A percentile compares a stretch with the other conserved stretches of the same genome.
Conservation (phyloP, 1,140 invertebrate species). For the Drosophila watanabei region DNA sequence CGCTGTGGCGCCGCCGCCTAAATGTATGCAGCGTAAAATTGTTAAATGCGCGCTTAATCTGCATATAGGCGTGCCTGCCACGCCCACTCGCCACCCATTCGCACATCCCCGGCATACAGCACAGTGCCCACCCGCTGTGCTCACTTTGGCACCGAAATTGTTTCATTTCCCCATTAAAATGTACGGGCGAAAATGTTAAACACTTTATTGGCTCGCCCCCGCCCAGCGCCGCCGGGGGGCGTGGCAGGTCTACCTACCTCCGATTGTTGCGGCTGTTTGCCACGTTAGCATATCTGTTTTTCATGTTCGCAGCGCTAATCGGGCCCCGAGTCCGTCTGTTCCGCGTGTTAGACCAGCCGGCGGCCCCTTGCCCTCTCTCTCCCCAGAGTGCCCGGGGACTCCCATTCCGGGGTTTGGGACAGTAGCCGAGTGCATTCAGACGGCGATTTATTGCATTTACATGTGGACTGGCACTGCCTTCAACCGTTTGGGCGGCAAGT, state of each 20-base stretch:
- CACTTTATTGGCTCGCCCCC: slow-evolving; percentile 75
- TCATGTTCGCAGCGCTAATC: slow-evolving; percentile 78
- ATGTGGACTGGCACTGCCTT: not conserved
- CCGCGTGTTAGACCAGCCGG: slow-evolving; percentile 11
- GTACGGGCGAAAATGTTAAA: slow-evolving; percentile 73
- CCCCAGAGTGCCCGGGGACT: not conserved
- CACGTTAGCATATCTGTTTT: slow-evolving; percentile 81
- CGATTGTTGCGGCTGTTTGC: slow-evolving; percentile 71
- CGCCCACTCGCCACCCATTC: slow-evolving; percentile 17
- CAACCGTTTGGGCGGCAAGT: not conserved
- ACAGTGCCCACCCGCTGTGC: slow-evolving; percentile 6
- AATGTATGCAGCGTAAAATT: slow-evolving; percentile 83
- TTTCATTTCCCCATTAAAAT: slow-evolving; percentile 82
- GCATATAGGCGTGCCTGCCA: slow-evolving; percentile 63
- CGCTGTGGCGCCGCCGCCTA: slow-evolving; percentile 45
- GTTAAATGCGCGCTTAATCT: slow-evolving; percentile 82
- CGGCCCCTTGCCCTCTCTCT: not conserved
- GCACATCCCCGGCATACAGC: not conserved
- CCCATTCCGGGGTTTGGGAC: slow-evolving; percentile 11
- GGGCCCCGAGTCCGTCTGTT: slow-evolving; percentile 19
- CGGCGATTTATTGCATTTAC: slow-evolving; percentile 27
- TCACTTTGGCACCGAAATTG: slow-evolving; percentile 59
- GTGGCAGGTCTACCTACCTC: slow-evolving; percentile 43
- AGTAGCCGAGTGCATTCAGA: slow-evolving; percentile 29
- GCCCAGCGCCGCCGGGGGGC: slow-evolving; percentile 6